These are phyloP conservation scores for Scaptomyza pallida DNA, from an alignment of 1,140 invertebrate species.

Conservation along the genomic window DNA sequence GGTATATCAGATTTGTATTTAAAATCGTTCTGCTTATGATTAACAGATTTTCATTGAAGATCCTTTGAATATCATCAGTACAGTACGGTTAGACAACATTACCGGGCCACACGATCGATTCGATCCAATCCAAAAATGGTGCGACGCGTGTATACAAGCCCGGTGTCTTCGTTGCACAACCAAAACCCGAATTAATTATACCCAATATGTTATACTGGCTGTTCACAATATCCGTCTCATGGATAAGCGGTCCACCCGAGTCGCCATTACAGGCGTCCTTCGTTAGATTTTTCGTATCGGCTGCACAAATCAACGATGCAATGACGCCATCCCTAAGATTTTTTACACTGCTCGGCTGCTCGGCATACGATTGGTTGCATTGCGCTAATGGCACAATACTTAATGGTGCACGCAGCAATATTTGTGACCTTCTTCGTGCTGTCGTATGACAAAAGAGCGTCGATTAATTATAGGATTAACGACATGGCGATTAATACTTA, in stretches of 20 bases:
- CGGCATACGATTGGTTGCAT: slow-evolving; percentile 48
- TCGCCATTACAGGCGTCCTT: slow-evolving; percentile 88
- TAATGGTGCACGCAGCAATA: slow-evolving; percentile 65
- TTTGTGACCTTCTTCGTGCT: slow-evolving; percentile 56
- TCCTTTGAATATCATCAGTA: neutral
- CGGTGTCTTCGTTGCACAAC: slow-evolving; percentile 86
- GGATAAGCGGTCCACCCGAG: slow-evolving; percentile 88
- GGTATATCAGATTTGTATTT: slow-evolving; percentile 19
- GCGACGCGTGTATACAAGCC: slow-evolving; percentile 88
- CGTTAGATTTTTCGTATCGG: slow-evolving; percentile 84
- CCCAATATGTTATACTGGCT: slow-evolving; percentile 83
- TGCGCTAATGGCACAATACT: slow-evolving; percentile 42
- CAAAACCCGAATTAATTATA: slow-evolving; percentile 88
- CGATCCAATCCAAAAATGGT: slow-evolving; percentile 88
- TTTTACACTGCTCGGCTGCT: slow-evolving; percentile 16
- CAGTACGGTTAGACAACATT: slow-evolving; percentile 8
- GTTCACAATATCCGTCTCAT: slow-evolving; percentile 60
- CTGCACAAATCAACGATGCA: slow-evolving; percentile 85
- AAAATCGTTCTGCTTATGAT: slow-evolving; percentile 34
- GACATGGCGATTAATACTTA: slow-evolving; percentile 29
- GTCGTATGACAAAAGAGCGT: neutral
- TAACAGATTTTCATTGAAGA: slow-evolving; percentile 26
- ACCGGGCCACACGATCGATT: slow-evolving; percentile 86
- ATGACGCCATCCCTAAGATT: slow-evolving; percentile 51
- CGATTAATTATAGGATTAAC: too few species aligned